Percentiles rank a stretch among this genome's conserved stretches.
phyloP scores from a whole-genome alignment of 2,797 vertebrate species.

The Euthynnus affinis region DNA sequence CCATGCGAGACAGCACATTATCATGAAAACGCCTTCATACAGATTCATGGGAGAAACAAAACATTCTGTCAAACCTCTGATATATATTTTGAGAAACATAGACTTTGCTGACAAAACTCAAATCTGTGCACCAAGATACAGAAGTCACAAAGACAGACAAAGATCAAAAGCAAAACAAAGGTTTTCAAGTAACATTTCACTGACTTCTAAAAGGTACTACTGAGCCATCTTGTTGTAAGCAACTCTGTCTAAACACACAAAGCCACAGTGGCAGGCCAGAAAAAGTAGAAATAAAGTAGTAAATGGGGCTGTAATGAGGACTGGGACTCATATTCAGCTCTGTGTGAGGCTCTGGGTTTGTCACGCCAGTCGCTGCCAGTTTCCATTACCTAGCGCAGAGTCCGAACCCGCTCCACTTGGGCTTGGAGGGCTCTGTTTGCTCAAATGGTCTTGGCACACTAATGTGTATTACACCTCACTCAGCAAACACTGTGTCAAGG shows the following conservation, averaged over 20 bases:
- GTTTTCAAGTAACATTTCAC: background rate
- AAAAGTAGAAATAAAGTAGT: conserved; percentile 39
- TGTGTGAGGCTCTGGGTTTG: conserved; percentile 62
- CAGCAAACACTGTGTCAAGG: conserved; percentile 55
- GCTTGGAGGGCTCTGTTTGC: conserved; percentile 55
- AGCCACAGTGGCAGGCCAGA: conserved; percentile 10
- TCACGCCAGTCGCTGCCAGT: conserved; percentile 68
- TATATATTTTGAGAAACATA: background rate
- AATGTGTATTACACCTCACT: conserved; percentile 63
- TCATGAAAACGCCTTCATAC: conserved; percentile 17
- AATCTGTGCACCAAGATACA: background rate
- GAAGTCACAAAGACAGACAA: background rate
- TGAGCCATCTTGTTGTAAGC: conserved; percentile 22
- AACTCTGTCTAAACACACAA: conserved; percentile 24
- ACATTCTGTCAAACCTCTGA: background rate
- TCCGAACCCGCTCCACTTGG: conserved; percentile 59
- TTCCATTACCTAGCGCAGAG: conserved; percentile 74
- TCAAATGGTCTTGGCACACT: conserved; percentile 64
- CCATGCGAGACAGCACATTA: conserved; percentile 6
- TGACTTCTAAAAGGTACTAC: background rate
- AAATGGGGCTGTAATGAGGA: conserved; percentile 60
- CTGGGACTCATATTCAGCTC: conserved; percentile 58
- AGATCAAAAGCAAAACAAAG: conserved; percentile 3
- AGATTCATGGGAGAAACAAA: conserved; percentile 13
- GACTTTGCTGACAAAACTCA: background rate